Percentiles rank a stretch among this genome's conserved stretches.
These are phyloP conservation scores for Otus sunia DNA, from an alignment of 2,113 vertebrate species.

Conservation along the genomic window DNA sequence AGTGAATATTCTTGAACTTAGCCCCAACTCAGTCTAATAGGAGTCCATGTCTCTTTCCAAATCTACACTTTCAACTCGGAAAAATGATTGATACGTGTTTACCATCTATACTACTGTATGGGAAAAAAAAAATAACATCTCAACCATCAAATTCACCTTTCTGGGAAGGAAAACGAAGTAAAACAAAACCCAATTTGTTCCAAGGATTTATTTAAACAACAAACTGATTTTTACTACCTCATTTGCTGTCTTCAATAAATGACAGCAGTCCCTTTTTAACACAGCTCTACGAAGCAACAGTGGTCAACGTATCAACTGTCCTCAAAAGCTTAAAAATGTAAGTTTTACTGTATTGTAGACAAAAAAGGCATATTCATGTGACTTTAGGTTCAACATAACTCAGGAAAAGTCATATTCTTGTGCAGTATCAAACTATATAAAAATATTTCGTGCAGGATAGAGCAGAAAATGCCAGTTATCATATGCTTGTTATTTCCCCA, in stretches of 20 bases:
- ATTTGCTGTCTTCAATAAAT: slow-evolving; percentile 59
- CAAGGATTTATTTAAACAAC: slow-evolving; percentile 38
- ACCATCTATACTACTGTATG: neutral
- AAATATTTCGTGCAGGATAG: slow-evolving; percentile 58
- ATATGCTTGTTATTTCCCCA: slow-evolving; percentile 79
- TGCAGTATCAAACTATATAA: slow-evolving; percentile 6
- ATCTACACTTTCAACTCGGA: neutral
- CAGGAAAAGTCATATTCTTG: neutral
- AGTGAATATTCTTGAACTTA: neutral
- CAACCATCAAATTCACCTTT: neutral
- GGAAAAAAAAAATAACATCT: neutral
- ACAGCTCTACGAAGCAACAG: slow-evolving; percentile 48
- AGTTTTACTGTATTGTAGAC: slow-evolving; percentile 46
- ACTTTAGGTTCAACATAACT: neutral
- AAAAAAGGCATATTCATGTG: slow-evolving; percentile 42
- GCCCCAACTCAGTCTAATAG: neutral
- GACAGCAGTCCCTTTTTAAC: slow-evolving; percentile 56
- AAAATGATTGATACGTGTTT: fast-evolving
- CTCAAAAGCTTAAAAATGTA: slow-evolving; percentile 44
- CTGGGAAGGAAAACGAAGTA: neutral
- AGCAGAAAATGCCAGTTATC: slow-evolving; percentile 59
- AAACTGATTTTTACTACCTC: slow-evolving; percentile 56
- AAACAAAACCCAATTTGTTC: neutral
- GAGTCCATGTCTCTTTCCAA: neutral
- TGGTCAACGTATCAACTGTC: slow-evolving; percentile 52